phyloP scores from a whole-genome alignment of 1,140 invertebrate species.

The Hyles vespertilio region DNA sequence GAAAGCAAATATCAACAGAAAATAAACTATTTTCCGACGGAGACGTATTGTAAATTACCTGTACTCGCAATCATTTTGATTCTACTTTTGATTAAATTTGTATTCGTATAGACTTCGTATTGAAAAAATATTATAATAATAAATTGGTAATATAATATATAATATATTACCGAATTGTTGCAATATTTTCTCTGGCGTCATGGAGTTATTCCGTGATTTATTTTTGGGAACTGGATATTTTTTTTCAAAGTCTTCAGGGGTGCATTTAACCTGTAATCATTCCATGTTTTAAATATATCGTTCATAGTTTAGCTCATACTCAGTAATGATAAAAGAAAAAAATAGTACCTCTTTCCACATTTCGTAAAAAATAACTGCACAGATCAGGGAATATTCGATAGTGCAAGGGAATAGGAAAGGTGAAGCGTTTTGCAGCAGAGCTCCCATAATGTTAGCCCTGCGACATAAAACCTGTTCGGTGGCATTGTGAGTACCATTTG shows the following conservation, averaged over 20 bases:
- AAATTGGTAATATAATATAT: too few species aligned
- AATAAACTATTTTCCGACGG: not conserved
- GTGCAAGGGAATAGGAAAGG: constrained; percentile 94
- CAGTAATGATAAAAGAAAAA: not conserved
- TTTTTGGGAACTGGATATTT: constrained; percentile 48
- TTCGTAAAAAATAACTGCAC: constrained; percentile 89
- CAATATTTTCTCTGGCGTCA: constrained; percentile 69
- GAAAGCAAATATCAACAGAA: constrained; percentile 17
- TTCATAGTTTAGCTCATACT: not conserved
- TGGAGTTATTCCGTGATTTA: constrained; percentile 66
- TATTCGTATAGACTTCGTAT: too few species aligned
- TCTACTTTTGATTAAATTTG: too few species aligned
- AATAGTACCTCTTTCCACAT: constrained; percentile 84
- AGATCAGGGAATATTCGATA: constrained; percentile 90
- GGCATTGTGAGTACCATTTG: constrained; percentile 29
- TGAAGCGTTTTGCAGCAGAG: constrained; percentile 86
- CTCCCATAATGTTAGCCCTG: constrained; percentile 78
- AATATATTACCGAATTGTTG: constrained; percentile 67
- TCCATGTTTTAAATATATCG: constrained; percentile 1
- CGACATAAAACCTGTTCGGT: constrained; percentile 49
- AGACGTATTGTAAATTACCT: too few species aligned
- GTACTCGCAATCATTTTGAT: too few species aligned
- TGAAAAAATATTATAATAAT: too few species aligned
- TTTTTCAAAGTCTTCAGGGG: constrained; percentile 66
- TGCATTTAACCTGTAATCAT: constrained; percentile 60